A percentile compares a stretch with the other conserved stretches of the same genome.
Conservation (phyloP, 2,888 invertebrate genomes). For the Abrostola tripartita region DNA sequence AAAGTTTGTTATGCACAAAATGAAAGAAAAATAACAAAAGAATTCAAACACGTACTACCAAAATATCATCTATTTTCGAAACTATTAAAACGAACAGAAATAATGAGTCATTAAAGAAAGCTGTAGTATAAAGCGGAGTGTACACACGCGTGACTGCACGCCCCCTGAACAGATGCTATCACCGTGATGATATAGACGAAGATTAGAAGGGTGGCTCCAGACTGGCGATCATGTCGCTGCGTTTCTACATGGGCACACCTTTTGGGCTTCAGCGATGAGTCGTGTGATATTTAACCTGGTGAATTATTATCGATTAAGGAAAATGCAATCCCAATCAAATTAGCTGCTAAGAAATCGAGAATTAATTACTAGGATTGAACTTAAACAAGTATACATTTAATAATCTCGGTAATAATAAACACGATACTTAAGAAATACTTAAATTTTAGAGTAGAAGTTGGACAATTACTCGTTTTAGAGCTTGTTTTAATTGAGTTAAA, state of each 20-base stretch:
- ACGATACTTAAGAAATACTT: no score
- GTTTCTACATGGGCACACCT: slow-evolving; percentile 27
- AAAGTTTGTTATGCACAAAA: background rate
- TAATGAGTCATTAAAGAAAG: slow-evolving; percentile 64
- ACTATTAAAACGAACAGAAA: slow-evolving; percentile 44
- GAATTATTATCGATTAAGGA: no score
- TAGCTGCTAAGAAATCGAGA: no score
- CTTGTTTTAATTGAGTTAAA: background rate
- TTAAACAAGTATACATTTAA: no score
- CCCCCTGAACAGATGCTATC: slow-evolving; percentile 71
- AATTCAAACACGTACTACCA: slow-evolving; percentile 4
- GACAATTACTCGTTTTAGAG: no score
- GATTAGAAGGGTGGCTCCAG: slow-evolving; percentile 44
- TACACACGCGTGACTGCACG: slow-evolving; percentile 71
- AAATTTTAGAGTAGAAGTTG: no score
- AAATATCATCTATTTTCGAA: slow-evolving; percentile 25
- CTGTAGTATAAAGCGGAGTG: slow-evolving; percentile 60
- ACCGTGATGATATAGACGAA: slow-evolving; percentile 50
- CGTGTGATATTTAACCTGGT: no score
- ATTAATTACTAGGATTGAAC: no score
- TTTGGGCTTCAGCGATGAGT: background rate
- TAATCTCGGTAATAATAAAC: no score
- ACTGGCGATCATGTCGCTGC: slow-evolving; percentile 36
- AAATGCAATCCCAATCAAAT: no score
- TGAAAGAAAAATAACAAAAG: background rate